Base-by-base conservation (phyloP, 2,797 vertebrate species). In the Oryzias sinensis region DNA sequence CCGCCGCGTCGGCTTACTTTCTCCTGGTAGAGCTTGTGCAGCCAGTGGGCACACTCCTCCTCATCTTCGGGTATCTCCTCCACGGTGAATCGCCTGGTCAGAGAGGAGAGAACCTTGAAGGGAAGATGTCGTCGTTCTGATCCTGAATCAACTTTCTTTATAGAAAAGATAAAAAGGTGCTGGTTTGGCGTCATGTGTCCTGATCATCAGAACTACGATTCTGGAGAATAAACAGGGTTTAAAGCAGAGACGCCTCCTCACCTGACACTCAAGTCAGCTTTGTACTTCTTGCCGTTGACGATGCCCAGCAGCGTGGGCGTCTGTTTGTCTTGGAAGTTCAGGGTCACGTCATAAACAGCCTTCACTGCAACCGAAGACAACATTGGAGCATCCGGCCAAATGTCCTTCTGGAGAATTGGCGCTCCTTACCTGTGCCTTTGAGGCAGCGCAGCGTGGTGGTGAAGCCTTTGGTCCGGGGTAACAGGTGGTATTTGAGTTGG, bases 11-110 rank as follows among this genome's bases (percentile, higher is more conserved):
- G 13, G 33, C 53, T 53, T 89, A 99, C 97, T 93, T 99, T 99
- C 81, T 99, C 97, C 87, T 97, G 96, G 84, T 99, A 99, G 70
- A 99, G 93, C 71, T 94, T 97, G 81, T 99, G 97, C 68, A 99
- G 94, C 97, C 97, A 99, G 62, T 76, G 85, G 16, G 95, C 96
- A 25, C 97, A 97, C 83, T 94, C 95, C 54, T 91, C 90, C 77
- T 99, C 97, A 83, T 99, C 93, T 53, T 88, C 86, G 15, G 97
- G 97, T 71, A 99, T 98, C 11, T 96, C 95, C 70, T 97, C 94
- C 74, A 99, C 89, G 72, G 97, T 88, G 70, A 96, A 97, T 53
- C 97, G 93, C 88, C 97, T 99, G 83, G 29, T 49, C 11, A 49
- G 13, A n/a, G 48, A 4, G 33, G 4, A 55, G 16, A 5, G 42